These are phyloP conservation scores for Hirtodrosophila alboralis DNA, from an alignment of 2,888 invertebrate species.

Conservation along the genomic window DNA sequence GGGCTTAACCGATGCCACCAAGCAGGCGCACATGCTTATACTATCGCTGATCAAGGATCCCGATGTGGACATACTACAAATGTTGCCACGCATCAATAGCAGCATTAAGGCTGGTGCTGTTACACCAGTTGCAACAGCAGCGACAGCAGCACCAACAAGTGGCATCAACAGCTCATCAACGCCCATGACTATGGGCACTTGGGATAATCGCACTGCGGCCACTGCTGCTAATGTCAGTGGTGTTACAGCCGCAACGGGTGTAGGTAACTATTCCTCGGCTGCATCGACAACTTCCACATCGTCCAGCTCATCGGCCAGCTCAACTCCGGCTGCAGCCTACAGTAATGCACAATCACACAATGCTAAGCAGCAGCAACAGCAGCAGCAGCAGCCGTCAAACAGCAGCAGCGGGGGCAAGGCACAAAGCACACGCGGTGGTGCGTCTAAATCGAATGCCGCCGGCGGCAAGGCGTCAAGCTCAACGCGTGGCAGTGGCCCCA, in stretches of 20 bases:
- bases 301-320: conserved; percentile 70
- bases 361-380: conserved; percentile 47
- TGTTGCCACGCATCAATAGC: conserved; percentile 88
- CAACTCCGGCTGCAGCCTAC: conserved; percentile 56
- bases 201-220: conserved; percentile 82
- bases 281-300: conserved; percentile 76
- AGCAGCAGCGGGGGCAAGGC: conserved; percentile 35
- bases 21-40: conserved; percentile 96
- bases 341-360: conserved; percentile 42
- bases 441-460: conserved; percentile 41
- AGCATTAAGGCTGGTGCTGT: conserved; percentile 78
- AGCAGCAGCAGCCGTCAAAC: conserved; percentile 23
- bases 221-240: conserved; percentile 64
- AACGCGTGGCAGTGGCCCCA: conserved; percentile 41
- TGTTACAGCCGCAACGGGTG: conserved; percentile 33
- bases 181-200: conserved; percentile 80
- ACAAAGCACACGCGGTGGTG: conserved; percentile 35
- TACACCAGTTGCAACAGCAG: conserved; percentile 7
- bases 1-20: conserved; percentile 95
- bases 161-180: conserved; percentile 8
- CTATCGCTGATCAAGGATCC: conserved; percentile 97
- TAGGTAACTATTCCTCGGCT: conserved; percentile 65
- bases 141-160: conserved; percentile 3
- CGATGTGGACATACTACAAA: conserved; percentile 94
- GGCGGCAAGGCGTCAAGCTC: conserved; percentile 44